Evolutionary conservation across 1,140 invertebrate species (phyloP).

Genomic region (Berghia stephanieae): DNA sequence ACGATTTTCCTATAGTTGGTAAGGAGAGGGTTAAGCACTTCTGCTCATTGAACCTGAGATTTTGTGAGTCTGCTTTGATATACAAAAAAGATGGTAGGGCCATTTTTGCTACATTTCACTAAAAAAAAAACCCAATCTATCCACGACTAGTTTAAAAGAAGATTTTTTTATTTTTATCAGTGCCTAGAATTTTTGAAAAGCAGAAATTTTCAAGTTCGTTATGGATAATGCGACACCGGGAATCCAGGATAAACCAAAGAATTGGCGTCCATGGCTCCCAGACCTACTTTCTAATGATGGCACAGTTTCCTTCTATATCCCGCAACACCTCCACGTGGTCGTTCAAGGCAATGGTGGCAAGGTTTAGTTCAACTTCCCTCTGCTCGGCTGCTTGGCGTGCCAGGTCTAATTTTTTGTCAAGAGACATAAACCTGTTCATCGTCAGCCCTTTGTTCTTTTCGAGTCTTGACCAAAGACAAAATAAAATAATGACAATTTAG

Average conservation of each 20-base stretch:
- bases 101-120: neutral
- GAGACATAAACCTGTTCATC: neutral
- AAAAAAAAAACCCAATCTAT: neutral
- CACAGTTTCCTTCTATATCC: conserved; percentile 13
- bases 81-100: too few relatives aligned
- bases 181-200: neutral
- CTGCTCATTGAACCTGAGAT: too few relatives aligned
- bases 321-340: neutral
- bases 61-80: too few relatives aligned
- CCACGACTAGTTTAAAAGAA: neutral
- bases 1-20: too few relatives aligned
- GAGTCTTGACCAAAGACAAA: neutral
- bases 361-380: neutral
- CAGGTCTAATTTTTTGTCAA: neutral
- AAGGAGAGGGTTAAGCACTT: too few relatives aligned
- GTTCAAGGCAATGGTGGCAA: neutral
- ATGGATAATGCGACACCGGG: neutral
- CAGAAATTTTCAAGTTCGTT: neutral
- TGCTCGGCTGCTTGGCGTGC: neutral
- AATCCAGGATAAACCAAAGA: neutral
- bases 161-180: neutral
- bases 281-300: conserved; percentile 19
- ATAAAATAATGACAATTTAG: neutral
- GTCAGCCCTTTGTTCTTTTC: neutral
- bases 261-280: neutral